A percentile compares a stretch with the other conserved stretches of the same genome.
These are phyloP conservation scores for Micromys minutus DNA, from an alignment of 2,113 vertebrate genomes.

Conservation along the genomic window DNA sequence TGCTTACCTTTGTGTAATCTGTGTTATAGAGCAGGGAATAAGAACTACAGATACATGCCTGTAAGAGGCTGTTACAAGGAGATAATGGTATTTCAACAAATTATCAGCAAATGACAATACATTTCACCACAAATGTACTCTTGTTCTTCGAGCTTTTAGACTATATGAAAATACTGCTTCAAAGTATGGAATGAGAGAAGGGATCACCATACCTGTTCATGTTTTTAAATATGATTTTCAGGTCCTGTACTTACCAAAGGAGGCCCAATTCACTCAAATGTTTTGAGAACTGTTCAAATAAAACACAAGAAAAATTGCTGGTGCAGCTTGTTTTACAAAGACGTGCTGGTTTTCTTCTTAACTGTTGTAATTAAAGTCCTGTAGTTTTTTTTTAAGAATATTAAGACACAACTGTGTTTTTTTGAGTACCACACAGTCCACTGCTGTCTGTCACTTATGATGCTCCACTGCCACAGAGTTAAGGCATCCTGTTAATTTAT, in stretches of 20 bases:
- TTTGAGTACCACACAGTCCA: not conserved
- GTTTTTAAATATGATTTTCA: slow-evolving; percentile 80
- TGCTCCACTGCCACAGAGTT: not conserved
- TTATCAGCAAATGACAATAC: slow-evolving; percentile 66
- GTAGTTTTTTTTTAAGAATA: not conserved
- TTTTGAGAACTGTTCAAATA: slow-evolving; percentile 82
- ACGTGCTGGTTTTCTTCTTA: slow-evolving; percentile 41
- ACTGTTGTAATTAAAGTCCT: not conserved
- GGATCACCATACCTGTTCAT: slow-evolving; percentile 67
- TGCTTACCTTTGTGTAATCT: slow-evolving; percentile 72
- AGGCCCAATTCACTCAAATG: slow-evolving; percentile 78
- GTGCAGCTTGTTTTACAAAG: slow-evolving; percentile 64
- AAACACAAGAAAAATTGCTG: slow-evolving; percentile 73
- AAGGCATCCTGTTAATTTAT: not conserved
- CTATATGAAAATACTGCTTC: slow-evolving; percentile 64
- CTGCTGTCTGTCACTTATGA: not conserved
- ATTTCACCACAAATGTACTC: slow-evolving; percentile 79
- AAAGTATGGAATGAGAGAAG: slow-evolving; percentile 57
- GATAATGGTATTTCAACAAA: slow-evolving; percentile 54
- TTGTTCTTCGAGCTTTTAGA: slow-evolving; percentile 69
- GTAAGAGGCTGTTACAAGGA: slow-evolving; percentile 56
- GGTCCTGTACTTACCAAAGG: slow-evolving; percentile 81
- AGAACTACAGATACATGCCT: not conserved
- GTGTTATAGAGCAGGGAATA: slow-evolving; percentile 54
- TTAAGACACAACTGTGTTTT: not conserved